These are phyloP conservation scores for Drosophila auraria DNA, from an alignment of 1,140 invertebrate species.

Conservation along the genomic window DNA sequence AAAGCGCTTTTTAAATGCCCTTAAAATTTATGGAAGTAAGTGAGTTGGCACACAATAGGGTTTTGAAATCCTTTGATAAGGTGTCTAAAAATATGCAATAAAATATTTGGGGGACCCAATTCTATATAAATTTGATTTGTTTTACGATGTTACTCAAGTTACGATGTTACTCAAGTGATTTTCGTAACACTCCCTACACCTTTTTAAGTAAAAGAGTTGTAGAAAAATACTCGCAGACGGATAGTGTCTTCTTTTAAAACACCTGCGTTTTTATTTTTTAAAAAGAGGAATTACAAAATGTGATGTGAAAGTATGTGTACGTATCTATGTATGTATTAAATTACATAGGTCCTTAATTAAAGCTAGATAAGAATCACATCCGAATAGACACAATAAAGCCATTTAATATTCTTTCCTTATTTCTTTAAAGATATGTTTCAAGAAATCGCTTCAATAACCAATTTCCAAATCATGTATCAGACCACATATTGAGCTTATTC, in stretches of 20 bases:
- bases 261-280: not conserved
- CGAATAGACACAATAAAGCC: not conserved
- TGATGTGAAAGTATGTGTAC: not conserved
- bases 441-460: not conserved
- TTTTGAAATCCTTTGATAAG: too few relatives aligned
- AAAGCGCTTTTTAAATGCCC: too few relatives aligned
- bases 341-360: not conserved
- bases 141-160: too few relatives aligned
- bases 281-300: not conserved
- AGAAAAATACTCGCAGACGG: not conserved
- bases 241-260: not conserved
- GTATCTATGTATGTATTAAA: too few relatives aligned
- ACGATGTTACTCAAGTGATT: too few relatives aligned
- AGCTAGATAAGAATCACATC: not conserved
- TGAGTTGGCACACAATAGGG: too few relatives aligned
- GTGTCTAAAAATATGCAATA: too few relatives aligned
- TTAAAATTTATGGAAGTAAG: too few relatives aligned
- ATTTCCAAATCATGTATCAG: not conserved
- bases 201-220: not conserved
- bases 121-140: too few relatives aligned
- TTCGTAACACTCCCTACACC: not conserved
- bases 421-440: not conserved
- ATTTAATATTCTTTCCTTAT: not conserved
- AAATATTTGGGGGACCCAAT: too few relatives aligned
- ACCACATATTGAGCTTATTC: not conserved